Evolutionary conservation across 2,888 invertebrate species (phyloP), one percentile per base, ranked within the genome.

Genomic region (Torymus tubicola): DNA sequence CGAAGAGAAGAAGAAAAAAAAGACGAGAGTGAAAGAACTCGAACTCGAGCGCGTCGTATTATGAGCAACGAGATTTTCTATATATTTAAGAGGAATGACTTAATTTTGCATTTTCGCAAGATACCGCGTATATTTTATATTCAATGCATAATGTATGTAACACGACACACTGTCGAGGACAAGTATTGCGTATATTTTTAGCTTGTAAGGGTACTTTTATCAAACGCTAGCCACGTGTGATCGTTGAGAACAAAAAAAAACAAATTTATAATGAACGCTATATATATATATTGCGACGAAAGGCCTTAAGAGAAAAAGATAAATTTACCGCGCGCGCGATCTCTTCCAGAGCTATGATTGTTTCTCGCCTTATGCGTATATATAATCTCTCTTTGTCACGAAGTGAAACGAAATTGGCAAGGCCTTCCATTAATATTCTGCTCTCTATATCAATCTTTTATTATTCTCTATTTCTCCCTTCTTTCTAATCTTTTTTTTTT

Each of bases 61-160:
- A 42, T 42, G 21, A 71, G 50, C 70, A 76, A 76, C 80, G 75
- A 75, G 64, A 55, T 58, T 67, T 42, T 80, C 70, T 71, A 74
- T 80, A 72, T 42, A 42, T 42, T 60, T 72, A 76, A 63, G 55
- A 31, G 63, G 52, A 68, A 63, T 67, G 42, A 76, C 53, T 79
- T 69, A 73, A 77, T 72, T 76, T 81, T 73, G 31, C 68, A 81
- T 64, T 73, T 18, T 57, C 14, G 57, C 64, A 69, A 63, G 67
- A 75, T 70, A 75, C 67, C 63, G 70, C 68, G 67, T 72, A 77
- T 81, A 77, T 77, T 81, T 72, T 81, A 77, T 73, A 81, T 24
- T 80, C 31, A 42, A 72, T 73, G 64, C 72, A 73, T 73, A 73
- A 73, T 73, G 60, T 72, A 76, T 67, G 67, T 80, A 42, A 12